A percentile compares a stretch with the other conserved stretches of the same genome.
These are phyloP conservation scores for Crotalus helleri DNA, from an alignment of 2,113 vertebrate species.

Conservation along the genomic window DNA sequence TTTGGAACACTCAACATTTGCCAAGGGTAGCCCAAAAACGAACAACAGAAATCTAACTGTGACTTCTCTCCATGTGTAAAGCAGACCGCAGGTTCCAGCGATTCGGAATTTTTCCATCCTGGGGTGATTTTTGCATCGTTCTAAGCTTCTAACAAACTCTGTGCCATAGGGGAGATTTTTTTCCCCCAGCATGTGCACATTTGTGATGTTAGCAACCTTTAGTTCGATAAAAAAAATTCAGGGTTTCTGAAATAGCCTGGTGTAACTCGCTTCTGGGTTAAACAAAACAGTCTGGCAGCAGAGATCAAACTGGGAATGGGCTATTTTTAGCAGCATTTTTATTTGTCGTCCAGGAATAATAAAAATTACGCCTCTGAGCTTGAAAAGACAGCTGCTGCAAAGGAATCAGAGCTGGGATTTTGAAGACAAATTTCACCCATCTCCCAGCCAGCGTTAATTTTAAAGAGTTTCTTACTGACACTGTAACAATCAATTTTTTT, in stretches of 20 bases:
- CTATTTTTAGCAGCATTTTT: slow-evolving; percentile 7
- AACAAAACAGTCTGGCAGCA: not conserved
- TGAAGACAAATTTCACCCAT: not conserved
- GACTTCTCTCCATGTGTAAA: not conserved
- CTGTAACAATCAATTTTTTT: not conserved
- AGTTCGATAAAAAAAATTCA: not conserved
- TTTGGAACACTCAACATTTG: not conserved
- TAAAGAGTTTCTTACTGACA: not conserved
- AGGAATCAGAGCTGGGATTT: not conserved
- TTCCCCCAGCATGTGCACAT: not conserved
- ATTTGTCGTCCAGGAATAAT: not conserved
- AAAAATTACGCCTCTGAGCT: not conserved
- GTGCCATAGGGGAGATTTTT: not conserved
- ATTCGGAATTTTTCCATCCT: not conserved
- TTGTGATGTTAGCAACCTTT: not conserved
- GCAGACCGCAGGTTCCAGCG: not conserved
- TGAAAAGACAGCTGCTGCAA: not conserved
- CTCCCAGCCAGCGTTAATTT: not conserved
- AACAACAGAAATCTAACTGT: not conserved
- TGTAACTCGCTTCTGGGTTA: not conserved
- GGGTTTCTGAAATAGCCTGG: not conserved
- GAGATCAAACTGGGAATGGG: not conserved
- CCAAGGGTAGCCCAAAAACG: not conserved
- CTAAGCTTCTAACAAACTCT: not conserved
- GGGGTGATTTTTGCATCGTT: not conserved